Evolutionary conservation across 1,140 invertebrate genomes (phyloP).

Genomic region (Thrips palmi): DNA sequence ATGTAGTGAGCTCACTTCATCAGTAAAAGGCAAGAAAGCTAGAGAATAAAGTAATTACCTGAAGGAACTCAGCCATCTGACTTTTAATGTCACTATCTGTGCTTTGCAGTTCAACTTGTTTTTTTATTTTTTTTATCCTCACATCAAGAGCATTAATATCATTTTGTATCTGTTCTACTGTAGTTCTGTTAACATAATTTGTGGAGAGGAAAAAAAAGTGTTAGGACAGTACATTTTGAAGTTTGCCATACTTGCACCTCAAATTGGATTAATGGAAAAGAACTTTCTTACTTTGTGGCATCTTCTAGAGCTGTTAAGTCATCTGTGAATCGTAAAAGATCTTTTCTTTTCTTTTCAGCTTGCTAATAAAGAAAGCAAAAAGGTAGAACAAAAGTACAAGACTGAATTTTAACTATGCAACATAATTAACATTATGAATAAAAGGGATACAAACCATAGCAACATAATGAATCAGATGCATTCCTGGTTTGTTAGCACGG

Average conservation of each 20-base stretch:
- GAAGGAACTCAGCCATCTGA: conserved; percentile 76
- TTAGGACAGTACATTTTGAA: too few relatives aligned
- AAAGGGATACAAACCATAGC: conserved; percentile 40
- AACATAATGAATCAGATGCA: conserved; percentile 94
- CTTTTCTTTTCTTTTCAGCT: conserved; percentile 67
- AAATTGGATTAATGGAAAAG: too few relatives aligned
- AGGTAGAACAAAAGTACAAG: conserved; percentile 1
- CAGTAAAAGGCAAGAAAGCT: conserved; percentile 1
- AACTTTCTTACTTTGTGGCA: conserved; percentile 58
- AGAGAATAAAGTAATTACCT: conserved; percentile 30
- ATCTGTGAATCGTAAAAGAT: conserved; percentile 60
- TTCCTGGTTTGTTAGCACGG: conserved; percentile 87
- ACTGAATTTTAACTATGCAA: conserved; percentile 7
- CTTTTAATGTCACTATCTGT: conserved; percentile 65
- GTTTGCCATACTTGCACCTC: too few relatives aligned
- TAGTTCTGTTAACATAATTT: conserved; percentile 40
- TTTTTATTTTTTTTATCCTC: conserved; percentile 59
- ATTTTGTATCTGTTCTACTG: conserved; percentile 76
- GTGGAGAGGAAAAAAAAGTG: too few relatives aligned
- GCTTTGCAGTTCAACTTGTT: conserved; percentile 55
- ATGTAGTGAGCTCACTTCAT: too few relatives aligned
- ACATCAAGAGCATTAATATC: conserved; percentile 68
- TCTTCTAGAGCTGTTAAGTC: conserved; percentile 66
- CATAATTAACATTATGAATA: conserved; percentile 8
- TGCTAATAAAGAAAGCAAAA: conserved; percentile 34